phyloP scores from a whole-genome alignment of 1,140 invertebrate species.

The Drosophila sturtevanti region DNA sequence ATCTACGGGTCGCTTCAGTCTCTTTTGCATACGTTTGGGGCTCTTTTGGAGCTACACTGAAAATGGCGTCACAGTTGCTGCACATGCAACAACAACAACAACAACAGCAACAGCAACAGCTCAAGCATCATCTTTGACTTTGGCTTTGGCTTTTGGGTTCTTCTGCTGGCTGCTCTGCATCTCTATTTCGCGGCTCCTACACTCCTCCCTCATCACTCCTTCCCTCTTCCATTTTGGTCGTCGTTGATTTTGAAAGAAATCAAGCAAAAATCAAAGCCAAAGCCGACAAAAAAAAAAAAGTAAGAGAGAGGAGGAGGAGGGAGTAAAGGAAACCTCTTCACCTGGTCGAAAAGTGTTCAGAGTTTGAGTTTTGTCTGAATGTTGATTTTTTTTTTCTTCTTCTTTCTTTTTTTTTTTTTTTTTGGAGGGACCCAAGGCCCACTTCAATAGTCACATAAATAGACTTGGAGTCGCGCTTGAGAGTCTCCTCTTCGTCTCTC shows the following conservation, averaged over 20 bases:
- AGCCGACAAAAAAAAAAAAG: slow-evolving; percentile 51
- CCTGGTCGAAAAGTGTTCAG: slow-evolving; percentile 5
- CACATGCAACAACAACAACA: slow-evolving; percentile 43
- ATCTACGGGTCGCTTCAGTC: slow-evolving; percentile 49
- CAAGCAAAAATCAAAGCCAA: slow-evolving; percentile 80
- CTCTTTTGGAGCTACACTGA: slow-evolving; percentile 44
- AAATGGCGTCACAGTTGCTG: slow-evolving; percentile 78
- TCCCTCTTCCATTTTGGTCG: background rate
- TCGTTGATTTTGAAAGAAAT: slow-evolving; percentile 78
- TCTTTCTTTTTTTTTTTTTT: no score
- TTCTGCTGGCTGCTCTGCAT: slow-evolving; percentile 53
- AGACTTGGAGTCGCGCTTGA: slow-evolving; percentile 73
- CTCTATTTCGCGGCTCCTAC: slow-evolving; percentile 64
- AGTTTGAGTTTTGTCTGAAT: slow-evolving; percentile 7
- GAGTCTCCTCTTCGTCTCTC: slow-evolving; percentile 35
- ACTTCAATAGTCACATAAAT: slow-evolving; percentile 81
- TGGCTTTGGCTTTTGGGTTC: slow-evolving; percentile 4
- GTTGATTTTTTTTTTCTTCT: background rate
- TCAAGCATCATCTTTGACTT: slow-evolving; percentile 24
- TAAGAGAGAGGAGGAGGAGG: background rate
- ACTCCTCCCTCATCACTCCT: background rate
- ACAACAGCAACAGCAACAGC: slow-evolving; percentile 38
- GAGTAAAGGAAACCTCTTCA: slow-evolving; percentile 8
- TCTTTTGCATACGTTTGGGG: slow-evolving; percentile 69
- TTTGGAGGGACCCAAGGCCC: slow-evolving; percentile 37